Evolutionary conservation across 2,113 vertebrate genomes (phyloP).

Genomic region (Phainopepla nitens): DNA sequence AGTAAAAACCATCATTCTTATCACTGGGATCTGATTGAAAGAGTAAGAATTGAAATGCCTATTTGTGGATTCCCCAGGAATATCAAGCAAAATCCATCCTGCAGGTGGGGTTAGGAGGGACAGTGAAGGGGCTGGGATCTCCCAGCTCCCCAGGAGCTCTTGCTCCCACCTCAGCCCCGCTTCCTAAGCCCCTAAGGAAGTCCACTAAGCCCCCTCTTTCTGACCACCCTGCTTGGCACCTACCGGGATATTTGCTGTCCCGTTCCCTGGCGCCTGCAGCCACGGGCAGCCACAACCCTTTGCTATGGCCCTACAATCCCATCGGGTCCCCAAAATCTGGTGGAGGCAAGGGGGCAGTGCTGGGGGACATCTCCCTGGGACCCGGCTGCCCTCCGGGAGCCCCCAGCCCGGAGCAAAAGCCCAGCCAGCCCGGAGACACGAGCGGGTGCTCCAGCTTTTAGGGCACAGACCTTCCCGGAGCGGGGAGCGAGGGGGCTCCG

Average conservation of each 20-base stretch:
- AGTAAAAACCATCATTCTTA: not conserved
- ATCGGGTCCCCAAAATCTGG: fast-evolving
- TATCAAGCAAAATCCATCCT: not conserved
- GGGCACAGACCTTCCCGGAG: fast-evolving
- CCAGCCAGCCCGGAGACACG: fast-evolving
- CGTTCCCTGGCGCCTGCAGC: fast-evolving
- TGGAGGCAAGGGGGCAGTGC: not conserved
- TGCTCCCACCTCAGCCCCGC: not conserved
- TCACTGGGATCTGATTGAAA: not conserved
- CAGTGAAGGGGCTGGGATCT: not conserved
- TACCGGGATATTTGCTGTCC: not conserved
- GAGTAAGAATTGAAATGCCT: not conserved
- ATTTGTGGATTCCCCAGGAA: not conserved
- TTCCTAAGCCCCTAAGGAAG: not conserved
- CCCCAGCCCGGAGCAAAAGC: not conserved
- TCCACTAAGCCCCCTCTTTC: not conserved
- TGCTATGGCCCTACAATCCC: not conserved
- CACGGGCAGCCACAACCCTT: not conserved
- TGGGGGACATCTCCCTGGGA: too few species aligned
- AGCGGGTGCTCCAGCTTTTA: fast-evolving
- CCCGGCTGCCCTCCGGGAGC: not conserved
- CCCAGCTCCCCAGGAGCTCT: not conserved
- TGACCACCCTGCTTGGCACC: not conserved
- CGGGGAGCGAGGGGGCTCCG: not conserved
- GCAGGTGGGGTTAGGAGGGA: not conserved